Evolutionary conservation across 1,140 invertebrate genomes (phyloP).

Genomic region (Camponotus vicinus): DNA sequence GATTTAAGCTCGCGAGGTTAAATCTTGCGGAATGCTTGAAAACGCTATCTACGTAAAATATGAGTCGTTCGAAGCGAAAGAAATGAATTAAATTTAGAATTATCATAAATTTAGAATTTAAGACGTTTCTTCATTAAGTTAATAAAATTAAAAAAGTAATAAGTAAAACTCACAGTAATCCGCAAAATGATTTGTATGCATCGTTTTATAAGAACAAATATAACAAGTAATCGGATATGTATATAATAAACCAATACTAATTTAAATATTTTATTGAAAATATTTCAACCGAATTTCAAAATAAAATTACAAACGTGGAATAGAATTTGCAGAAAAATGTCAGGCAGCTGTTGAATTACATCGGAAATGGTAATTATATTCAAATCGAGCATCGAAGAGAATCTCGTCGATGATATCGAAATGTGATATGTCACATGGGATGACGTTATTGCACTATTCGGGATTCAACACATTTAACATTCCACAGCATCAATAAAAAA

Average conservation of each 20-base stretch:
- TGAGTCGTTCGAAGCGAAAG: conserved; percentile 47
- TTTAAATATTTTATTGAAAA: not conserved
- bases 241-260: conserved; percentile 18
- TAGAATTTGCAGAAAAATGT: not conserved
- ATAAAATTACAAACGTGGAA: not conserved
- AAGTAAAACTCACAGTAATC: conserved; percentile 20
- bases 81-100: conserved; percentile 64
- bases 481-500: conserved; percentile 39
- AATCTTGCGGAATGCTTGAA: conserved; percentile 68
- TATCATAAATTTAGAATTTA: conserved; percentile 22
- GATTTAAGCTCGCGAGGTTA: conserved; percentile 66
- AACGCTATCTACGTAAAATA: conserved; percentile 62
- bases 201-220: not conserved
- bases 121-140: not conserved
- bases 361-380: conserved; percentile 31
- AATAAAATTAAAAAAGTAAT: conserved; percentile 3
- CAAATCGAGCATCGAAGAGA: conserved; percentile 14
- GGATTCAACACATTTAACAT: conserved; percentile 45
- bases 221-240: conserved; percentile 26
- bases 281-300: not conserved
- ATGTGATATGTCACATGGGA: conserved; percentile 24
- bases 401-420: conserved; percentile 13
- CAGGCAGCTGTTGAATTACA: not conserved
- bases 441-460: conserved; percentile 61
- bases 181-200: not conserved